A percentile compares a stretch with the other conserved stretches of the same genome.
These are phyloP conservation scores for Acleris literana DNA, from an alignment of 2,888 invertebrate species.

Conservation along the genomic window DNA sequence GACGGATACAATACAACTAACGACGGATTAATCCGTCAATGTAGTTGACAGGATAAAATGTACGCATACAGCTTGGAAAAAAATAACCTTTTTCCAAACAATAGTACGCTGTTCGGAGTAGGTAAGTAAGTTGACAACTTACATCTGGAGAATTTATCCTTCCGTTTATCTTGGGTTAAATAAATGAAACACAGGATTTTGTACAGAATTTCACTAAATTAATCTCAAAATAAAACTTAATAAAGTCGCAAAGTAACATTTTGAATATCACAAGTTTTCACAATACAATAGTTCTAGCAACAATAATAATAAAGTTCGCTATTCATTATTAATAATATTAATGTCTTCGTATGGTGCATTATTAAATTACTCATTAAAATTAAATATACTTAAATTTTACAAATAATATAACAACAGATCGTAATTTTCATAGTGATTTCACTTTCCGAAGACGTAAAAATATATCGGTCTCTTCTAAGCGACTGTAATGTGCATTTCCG, in stretches of 20 bases:
- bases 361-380: neutral
- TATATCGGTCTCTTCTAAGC: no score
- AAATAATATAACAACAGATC: neutral
- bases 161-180: neutral
- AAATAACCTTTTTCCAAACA: no score
- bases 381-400: neutral
- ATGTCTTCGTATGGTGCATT: neutral
- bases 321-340: neutral
- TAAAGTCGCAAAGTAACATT: conserved; percentile 48
- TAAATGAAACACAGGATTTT: conserved; percentile 13
- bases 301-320: conserved; percentile 6
- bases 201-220: conserved; percentile 43
- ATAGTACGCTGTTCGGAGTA: no score
- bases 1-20: no score
- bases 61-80: no score
- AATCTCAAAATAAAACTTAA: conserved; percentile 47
- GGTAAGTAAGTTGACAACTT: no score
- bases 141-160: no score
- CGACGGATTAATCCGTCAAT: no score
- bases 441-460: no score
- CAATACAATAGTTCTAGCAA: conserved; percentile 38
- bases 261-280: conserved; percentile 60
- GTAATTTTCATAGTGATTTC: neutral
- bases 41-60: no score
- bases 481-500: no score